These are phyloP conservation scores for Chalcis sispes DNA, from an alignment of 2,888 invertebrate genomes.

Conservation along the genomic window DNA sequence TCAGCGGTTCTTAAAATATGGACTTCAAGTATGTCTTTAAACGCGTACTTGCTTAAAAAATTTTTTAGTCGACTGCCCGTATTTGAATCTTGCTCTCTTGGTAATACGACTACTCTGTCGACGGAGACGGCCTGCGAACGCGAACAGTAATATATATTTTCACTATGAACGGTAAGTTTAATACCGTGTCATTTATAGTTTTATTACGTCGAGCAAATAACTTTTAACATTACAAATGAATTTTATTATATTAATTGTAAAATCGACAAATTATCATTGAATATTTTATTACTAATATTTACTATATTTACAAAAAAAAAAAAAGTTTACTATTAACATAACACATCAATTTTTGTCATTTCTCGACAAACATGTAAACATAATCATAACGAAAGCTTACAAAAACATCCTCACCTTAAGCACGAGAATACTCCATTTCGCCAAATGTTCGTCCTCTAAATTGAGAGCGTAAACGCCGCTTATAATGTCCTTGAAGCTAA, in stretches of 20 bases:
- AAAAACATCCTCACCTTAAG: constrained; percentile 59
- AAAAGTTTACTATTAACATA: neutral
- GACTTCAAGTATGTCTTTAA: constrained; percentile 62
- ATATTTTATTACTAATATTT: neutral
- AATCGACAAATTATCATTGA: too few relatives aligned
- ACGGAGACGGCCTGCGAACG: constrained; percentile 60
- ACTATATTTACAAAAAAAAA: neutral
- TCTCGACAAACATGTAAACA: too few relatives aligned
- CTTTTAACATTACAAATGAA: too few relatives aligned
- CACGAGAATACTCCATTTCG: constrained; percentile 60
- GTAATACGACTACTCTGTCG: constrained; percentile 61
- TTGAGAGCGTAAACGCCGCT: constrained; percentile 58
- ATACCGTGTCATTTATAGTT: too few relatives aligned
- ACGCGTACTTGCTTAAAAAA: constrained; percentile 63
- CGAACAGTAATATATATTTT: neutral
- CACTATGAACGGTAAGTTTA: too few relatives aligned
- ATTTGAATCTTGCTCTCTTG: constrained; percentile 56
- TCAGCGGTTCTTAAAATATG: constrained; percentile 63
- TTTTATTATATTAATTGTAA: too few relatives aligned
- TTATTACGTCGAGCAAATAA: too few relatives aligned
- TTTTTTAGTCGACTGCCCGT: constrained; percentile 55
- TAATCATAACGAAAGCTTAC: too few relatives aligned
- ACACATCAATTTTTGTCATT: too few relatives aligned
- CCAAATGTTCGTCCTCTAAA: constrained; percentile 13
- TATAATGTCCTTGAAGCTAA: constrained; percentile 61